These are phyloP conservation scores for Apotomis betuletana DNA, from an alignment of 2,888 invertebrate species.

Conservation along the genomic window DNA sequence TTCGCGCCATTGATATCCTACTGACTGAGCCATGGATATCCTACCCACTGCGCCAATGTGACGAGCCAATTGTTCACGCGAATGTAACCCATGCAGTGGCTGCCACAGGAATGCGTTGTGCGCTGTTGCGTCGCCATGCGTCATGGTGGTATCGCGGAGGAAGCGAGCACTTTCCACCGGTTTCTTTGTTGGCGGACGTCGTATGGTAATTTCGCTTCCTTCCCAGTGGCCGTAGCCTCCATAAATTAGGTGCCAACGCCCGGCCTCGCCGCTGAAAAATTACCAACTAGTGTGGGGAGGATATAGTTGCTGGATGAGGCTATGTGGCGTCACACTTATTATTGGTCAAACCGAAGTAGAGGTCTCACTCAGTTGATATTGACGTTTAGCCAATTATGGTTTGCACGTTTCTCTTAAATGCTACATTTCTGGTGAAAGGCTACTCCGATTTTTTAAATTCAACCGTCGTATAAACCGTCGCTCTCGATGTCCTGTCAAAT, in stretches of 20 bases:
- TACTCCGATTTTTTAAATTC: no score
- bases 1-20: no score
- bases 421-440: no score
- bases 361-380: no score
- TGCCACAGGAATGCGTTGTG: constrained; percentile 44
- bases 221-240: constrained; percentile 66
- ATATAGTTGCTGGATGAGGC: constrained; percentile 25
- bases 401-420: no score
- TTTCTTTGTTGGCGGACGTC: constrained; percentile 75
- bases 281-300: constrained; percentile 59
- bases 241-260: constrained; percentile 77
- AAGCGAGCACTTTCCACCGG: constrained; percentile 65
- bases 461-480: no score
- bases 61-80: neutral
- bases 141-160: constrained; percentile 61
- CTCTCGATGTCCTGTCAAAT: no score
- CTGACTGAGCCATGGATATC: no score
- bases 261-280: constrained; percentile 75
- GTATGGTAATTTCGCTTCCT: constrained; percentile 81
- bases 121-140: constrained; percentile 52
- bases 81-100: neutral
- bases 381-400: no score
- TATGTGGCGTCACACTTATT: no score
- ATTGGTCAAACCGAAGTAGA: no score
- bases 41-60: neutral